Conservation (phyloP, 1,140 invertebrate species). For the Triops cancriformis region DNA sequence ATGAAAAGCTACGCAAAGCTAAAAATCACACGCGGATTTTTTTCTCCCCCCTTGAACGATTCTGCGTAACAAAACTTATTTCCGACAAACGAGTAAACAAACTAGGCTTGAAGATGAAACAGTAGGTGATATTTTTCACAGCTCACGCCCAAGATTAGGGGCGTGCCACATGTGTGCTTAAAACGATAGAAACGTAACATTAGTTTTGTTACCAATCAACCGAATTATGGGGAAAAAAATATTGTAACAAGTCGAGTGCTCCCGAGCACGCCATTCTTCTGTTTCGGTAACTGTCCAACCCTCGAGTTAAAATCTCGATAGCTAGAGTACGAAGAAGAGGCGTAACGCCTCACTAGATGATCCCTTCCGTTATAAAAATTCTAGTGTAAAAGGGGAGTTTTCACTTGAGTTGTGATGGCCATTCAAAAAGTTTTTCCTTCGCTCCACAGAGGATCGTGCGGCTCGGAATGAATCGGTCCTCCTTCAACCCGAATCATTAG, state of each 20-base stretch:
- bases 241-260: background rate
- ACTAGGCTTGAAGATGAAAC: too few species aligned
- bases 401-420: background rate
- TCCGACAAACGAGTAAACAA: too few species aligned
- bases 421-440: background rate
- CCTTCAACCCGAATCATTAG: slow-evolving; percentile 19
- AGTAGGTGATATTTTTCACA: too few species aligned
- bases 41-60: too few species aligned
- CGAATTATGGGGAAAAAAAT: background rate
- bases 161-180: too few species aligned
- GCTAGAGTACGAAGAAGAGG: background rate
- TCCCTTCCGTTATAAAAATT: background rate
- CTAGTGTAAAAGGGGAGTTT: background rate
- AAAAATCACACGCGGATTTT: too few species aligned
- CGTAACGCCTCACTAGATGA: background rate
- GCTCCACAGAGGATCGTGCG: background rate
- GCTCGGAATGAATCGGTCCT: slow-evolving; percentile 16
- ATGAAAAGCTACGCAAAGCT: too few species aligned
- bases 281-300: background rate
- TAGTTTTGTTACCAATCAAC: background rate
- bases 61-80: too few species aligned
- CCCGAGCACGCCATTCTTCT: background rate
- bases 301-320: background rate
- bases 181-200: background rate
- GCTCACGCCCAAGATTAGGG: too few species aligned